Evolutionary conservation across 2,888 invertebrate genomes (phyloP), one percentile per base, ranked within the genome.

Genomic region (Caenorhabditis sp.): DNA sequence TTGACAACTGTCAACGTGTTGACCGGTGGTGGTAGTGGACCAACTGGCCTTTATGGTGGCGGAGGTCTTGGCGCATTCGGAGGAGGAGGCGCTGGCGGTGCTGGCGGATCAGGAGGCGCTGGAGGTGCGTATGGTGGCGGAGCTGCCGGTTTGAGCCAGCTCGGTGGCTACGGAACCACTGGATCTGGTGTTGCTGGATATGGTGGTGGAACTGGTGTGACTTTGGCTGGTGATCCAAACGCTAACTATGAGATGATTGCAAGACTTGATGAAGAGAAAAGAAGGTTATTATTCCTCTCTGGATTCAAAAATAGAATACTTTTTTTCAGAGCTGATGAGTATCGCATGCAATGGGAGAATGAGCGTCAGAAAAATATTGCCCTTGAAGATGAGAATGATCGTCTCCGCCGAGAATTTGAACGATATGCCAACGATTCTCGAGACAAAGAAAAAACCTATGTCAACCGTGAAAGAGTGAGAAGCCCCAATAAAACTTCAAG

Each of bases 181-280:
- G 43, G 50, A 27, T 19, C 61, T 3, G 72, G 72, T 31, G 67
- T 67, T 23, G 64, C 61, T 58, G 68, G 77, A 50, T 77, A 74
- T 50, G 66, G 66, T 37, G 43, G 43, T 3, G 43, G 43, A 43
- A 43, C 43, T 65, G 17, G 70, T 59, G 66, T 67, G 4, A 64
- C 66, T 54, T 24, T 61, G 19, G 77, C 76, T 51, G 83, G 81
- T 27, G 85, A 85, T 58, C 80, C 81, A n/a, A 86, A 86, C 69
- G 82, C 84, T 19, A 87, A 84, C 69, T 86, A 78, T 58, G 86
- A 86, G 54, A 78, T 84, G 68, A 76, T 84, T 50, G 78, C 83
- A 1, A 71, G 83, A 57, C 69, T 86, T 49, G 86, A 86, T 62
- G 86, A 86, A 57, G 86, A 86, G 67, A 77, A 85, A 55, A 71